Conservation (phyloP, 2,797 vertebrate genomes). For the Aselliscus stoliczkanus region DNA sequence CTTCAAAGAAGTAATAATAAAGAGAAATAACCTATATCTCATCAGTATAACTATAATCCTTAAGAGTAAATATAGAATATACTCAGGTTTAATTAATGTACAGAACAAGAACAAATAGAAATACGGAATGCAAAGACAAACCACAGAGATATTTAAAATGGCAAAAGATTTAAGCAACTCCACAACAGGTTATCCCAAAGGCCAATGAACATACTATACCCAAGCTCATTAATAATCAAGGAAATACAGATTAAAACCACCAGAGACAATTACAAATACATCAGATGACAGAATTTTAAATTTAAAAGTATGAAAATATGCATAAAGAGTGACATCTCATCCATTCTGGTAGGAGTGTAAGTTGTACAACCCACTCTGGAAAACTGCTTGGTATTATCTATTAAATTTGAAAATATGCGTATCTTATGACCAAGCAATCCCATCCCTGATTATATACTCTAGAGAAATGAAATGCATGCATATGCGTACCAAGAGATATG, state of each 20-base stretch:
- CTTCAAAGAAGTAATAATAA: background rate
- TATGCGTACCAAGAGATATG: background rate
- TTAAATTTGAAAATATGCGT: background rate
- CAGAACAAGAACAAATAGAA: background rate
- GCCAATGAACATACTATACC: background rate
- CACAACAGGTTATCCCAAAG: background rate
- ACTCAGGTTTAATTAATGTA: background rate
- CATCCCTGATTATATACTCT: background rate
- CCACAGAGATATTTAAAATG: background rate
- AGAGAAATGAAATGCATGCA: background rate
- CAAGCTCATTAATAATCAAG: background rate
- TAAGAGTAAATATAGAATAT: background rate
- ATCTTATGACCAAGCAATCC: background rate
- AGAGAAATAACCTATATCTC: background rate
- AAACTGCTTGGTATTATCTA: slow-evolving; percentile 1
- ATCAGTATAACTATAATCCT: background rate
- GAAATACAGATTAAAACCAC: background rate
- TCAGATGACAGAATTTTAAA: background rate
- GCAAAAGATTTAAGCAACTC: background rate
- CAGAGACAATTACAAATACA: background rate
- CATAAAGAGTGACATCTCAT: background rate
- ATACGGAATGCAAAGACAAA: background rate
- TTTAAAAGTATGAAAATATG: background rate
- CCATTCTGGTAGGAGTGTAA: background rate
- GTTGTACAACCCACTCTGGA: background rate